Evolutionary conservation across 1,140 invertebrate species (phyloP), one percentile per base, ranked within the genome.

Genomic region (Drosophila athabasca): DNA sequence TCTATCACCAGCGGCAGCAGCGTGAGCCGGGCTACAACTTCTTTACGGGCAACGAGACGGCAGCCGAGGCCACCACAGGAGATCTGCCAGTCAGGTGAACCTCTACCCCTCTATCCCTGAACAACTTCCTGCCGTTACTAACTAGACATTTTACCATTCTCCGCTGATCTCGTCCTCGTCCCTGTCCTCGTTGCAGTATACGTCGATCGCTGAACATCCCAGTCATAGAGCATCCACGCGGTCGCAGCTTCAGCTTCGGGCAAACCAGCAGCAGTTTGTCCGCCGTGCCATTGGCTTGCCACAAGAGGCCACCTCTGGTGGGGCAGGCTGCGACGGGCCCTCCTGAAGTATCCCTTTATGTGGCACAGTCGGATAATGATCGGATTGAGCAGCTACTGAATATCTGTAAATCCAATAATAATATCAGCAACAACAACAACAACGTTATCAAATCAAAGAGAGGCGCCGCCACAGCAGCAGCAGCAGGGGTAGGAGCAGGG

Each of bases 1-100:
- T 78, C 13, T 83, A 77, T 35, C 44, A 55, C 1, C 41, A 60
- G 61, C 87, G 73, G 61, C 66, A 62, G 43, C 69, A 78, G 22
- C 89, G 88, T 15, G 87, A 90, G 26, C 76, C 88, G 50, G 79
- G 73, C 31, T 90, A 62, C 39, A 88, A 84, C 64, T 90, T 90
- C 52, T 46, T 77, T 13, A 35, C 49, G 4, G 55, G 59, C 44
- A 82, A 62, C 49, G 83, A 87, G 52, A 13, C 35, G 35, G 60
- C 81, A 1, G 81, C 76, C 15, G 72, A 85, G 29, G 81, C 81
- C 22, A 84, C 62, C n/a, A 87, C 77, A 48, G 81, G 81, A 17
- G 83, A 87, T 62, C 48, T 83, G 51, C 82, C 82, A 6, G 71
- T 79, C n/a, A 82, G 75, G 82, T 87, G 13, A 55, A 72, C 43